Evolutionary conservation across 2,888 invertebrate species (phyloP), one percentile per base, ranked within the genome.

Genomic region (Allophyes oxyacanthae): DNA sequence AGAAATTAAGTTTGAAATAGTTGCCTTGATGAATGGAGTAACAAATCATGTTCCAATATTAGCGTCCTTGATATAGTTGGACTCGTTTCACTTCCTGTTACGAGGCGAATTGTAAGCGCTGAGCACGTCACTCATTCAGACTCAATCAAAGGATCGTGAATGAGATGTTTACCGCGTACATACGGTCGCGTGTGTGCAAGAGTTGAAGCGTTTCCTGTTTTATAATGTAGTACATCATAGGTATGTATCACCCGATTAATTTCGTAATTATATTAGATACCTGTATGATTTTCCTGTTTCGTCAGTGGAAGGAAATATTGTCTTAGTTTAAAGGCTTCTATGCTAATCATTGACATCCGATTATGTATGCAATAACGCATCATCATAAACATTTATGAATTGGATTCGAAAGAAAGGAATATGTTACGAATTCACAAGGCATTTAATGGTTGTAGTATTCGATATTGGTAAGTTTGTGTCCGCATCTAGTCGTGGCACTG

Each of bases 71-170:
- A 85, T 92, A 88, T 83, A 77, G 85, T 84, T 86, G 87, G 83
- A 90, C 90, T 88, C 80, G 91, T 90, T 91, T 85, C 77, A 86
- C 84, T 92, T 93, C 93, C 93, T 92, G 91, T 85, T 87, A 83
- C 82, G 83, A 86, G 75, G 81, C 78, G 84, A 84, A 87, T 91
- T 90, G 89, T 91, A 87, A 87, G 91, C 84, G 84, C 90, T 78
- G 80, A 86, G 84, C 91, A 91, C 92, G 92, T 92, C 92, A 91
- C 87, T 91, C 92, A 91, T 91, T 92, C 89, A 89, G 80, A 81
- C 86, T 87, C 89, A 91, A 92, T 92, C 91, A 89, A 92, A 92
- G 90, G 89, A 90, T 88, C 81, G 81, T 88, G 91, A 92, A 91
- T 91, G 89, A 91, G 91, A 91, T 92, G 91, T 90, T 91, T 90